A percentile compares a stretch with the other conserved stretches of the same genome.
phyloP scores from a whole-genome alignment of 1,140 invertebrate species.

The Zophobas morio region DNA sequence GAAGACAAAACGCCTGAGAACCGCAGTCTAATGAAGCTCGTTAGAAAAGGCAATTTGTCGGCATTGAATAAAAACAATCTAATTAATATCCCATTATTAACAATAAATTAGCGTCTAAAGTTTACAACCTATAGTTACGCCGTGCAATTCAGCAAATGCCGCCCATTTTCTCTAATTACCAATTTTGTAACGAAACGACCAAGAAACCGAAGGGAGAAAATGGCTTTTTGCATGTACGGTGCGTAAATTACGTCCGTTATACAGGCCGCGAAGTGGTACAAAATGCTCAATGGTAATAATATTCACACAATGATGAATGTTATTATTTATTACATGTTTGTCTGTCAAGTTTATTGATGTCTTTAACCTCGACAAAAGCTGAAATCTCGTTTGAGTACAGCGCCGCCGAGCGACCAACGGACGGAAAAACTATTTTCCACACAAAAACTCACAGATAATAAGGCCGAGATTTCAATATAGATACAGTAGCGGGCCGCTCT shows the following conservation, averaged over 20 bases:
- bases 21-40: neutral
- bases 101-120: conserved; percentile 36
- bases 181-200: conserved; percentile 29
- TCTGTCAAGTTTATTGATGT: conserved; percentile 56
- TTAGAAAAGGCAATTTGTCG: conserved; percentile 10
- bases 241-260: conserved; percentile 39
- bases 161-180: conserved; percentile 21
- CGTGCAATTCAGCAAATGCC: conserved; percentile 20
- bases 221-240: conserved; percentile 20
- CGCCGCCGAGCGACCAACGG: neutral
- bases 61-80: conserved; percentile 39
- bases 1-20: neutral
- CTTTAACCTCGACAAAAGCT: conserved; percentile 55
- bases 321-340: conserved; percentile 57
- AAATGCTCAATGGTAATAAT: conserved; percentile 54
- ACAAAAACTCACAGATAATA: too few species aligned
- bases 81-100: conserved; percentile 35
- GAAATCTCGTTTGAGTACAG: conserved; percentile 36
- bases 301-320: conserved; percentile 55
- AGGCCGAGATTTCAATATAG: conserved; percentile 21
- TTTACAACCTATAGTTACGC: conserved; percentile 25
- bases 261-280: conserved; percentile 44
- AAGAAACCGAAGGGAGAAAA: conserved; percentile 9
- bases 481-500: conserved; percentile 2
- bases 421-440: conserved; percentile 11